These are phyloP conservation scores for Anoura caudifer DNA, from an alignment of 2,113 vertebrate genomes.

Conservation along the genomic window DNA sequence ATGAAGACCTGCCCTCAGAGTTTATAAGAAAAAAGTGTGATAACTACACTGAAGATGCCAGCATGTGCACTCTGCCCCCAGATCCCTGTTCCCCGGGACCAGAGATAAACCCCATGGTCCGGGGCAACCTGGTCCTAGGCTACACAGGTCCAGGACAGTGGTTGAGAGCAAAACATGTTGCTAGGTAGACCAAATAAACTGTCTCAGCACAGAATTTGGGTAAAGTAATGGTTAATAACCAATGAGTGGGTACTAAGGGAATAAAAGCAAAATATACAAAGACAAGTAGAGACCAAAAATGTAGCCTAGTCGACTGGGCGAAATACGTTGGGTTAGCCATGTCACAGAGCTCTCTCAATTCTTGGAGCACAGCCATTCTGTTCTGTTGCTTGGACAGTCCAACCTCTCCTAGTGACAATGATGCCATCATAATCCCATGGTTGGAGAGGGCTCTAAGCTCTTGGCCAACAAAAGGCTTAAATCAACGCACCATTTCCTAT, in stretches of 20 bases:
- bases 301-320: background rate
- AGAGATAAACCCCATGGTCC: background rate
- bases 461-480: background rate
- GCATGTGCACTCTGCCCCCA: background rate
- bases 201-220: background rate
- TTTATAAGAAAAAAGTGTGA: background rate
- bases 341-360: no score
- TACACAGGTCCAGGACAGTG: no score
- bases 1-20: background rate
- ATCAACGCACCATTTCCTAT: background rate
- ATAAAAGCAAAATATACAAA: constrained; percentile 1
- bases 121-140: no score
- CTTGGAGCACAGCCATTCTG: no score
- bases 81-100: background rate
- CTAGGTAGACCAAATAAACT: background rate
- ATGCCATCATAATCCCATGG: background rate
- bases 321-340: background rate
- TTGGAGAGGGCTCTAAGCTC: background rate
- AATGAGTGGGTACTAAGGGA: background rate
- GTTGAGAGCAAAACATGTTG: background rate
- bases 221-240: background rate
- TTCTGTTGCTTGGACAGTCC: background rate
- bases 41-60: background rate
- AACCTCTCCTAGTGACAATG: background rate
- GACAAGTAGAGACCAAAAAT: background rate